Conservation (phyloP, 2,888 invertebrate genomes). For the Nasonovia ribisnigri region DNA sequence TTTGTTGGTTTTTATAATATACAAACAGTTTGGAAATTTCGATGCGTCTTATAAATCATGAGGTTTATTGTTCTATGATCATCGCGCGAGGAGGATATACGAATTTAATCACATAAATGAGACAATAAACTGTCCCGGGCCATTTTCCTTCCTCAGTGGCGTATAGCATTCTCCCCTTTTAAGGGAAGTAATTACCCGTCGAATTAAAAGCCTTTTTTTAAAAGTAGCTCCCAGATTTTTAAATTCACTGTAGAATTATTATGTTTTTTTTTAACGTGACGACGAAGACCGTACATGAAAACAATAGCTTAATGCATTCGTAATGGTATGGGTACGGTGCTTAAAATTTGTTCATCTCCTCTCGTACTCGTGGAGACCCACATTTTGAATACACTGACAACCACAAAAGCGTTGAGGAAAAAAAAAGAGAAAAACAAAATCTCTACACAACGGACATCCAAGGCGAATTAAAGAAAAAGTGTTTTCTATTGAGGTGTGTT, state of each 20-base stretch:
- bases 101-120: constrained; percentile 42
- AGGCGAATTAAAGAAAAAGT: not conserved
- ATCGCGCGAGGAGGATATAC: not conserved
- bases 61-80: constrained; percentile 27
- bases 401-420: not conserved
- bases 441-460: not conserved
- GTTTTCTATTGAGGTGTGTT: not conserved
- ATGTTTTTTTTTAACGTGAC: not conserved
- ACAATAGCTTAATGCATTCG: constrained; percentile 45
- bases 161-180: not conserved
- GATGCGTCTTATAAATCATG: not conserved
- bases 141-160: not conserved
- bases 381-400: constrained; percentile 5
- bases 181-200: constrained; percentile 49
- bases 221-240: constrained; percentile 26
- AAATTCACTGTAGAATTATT: constrained; percentile 34
- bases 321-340: constrained; percentile 36
- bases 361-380: not conserved
- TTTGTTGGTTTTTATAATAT: not conserved
- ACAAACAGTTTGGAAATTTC: not conserved
- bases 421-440: not conserved
- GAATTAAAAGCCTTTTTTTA: constrained; percentile 47
- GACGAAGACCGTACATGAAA: constrained; percentile 15
- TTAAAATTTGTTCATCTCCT: constrained; percentile 16
- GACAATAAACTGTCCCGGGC: constrained; percentile 44